A percentile compares a stretch with the other conserved stretches of the same genome.
phyloP scores from a whole-genome alignment of 92 coral and sea anemone genomes.

The Epizoanthus scotinus region DNA sequence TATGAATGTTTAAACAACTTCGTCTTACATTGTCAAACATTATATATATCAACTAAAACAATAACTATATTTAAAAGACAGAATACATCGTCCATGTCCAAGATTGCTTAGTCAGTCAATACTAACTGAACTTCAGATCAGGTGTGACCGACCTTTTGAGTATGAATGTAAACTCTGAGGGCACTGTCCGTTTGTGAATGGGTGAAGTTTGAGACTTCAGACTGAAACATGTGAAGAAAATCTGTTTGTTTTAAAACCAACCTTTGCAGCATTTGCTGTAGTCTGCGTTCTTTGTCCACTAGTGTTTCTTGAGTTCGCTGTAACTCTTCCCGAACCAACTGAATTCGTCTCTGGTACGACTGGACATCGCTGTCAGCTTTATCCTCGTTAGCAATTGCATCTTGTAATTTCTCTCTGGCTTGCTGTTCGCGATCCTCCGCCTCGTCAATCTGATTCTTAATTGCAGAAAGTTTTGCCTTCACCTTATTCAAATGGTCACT shows the following conservation, averaged over 20 bases:
- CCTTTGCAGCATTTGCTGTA: slow-evolving; percentile 49
- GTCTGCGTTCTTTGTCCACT: slow-evolving; percentile 47
- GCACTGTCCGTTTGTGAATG: neutral
- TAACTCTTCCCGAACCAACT: slow-evolving; percentile 58
- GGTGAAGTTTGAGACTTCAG: neutral
- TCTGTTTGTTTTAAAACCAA: neutral
- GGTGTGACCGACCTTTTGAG: no score
- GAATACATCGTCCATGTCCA: no score
- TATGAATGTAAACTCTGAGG: neutral
- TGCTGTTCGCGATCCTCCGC: slow-evolving; percentile 76
- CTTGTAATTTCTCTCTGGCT: slow-evolving; percentile 68
- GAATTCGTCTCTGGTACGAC: slow-evolving; percentile 74
- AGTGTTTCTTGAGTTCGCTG: slow-evolving; percentile 45
- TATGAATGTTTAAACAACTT: no score
- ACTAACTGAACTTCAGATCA: no score
- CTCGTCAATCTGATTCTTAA: slow-evolving; percentile 80
- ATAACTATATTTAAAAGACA: no score
- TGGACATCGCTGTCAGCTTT: slow-evolving; percentile 80
- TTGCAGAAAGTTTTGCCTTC: slow-evolving; percentile 67
- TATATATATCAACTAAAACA: no score
- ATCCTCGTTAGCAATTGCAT: slow-evolving; percentile 60
- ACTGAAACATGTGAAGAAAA: neutral
- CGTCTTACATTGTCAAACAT: no score
- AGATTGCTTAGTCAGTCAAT: no score
- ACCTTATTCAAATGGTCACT: slow-evolving; percentile 62